Conservation (phyloP, 2,797 vertebrate genomes). For the Phrynocephalus vlangalii region DNA sequence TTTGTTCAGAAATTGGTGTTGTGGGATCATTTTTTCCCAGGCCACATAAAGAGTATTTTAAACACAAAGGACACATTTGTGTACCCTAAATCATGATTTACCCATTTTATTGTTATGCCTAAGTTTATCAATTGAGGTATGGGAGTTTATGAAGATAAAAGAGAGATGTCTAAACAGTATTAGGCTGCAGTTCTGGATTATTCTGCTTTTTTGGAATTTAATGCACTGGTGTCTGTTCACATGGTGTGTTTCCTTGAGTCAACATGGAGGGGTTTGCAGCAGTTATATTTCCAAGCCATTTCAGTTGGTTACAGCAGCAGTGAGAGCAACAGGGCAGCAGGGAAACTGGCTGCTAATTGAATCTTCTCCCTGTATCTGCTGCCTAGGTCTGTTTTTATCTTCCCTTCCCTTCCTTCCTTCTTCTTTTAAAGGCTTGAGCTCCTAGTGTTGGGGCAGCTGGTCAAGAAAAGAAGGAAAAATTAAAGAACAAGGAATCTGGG, state of each 20-base stretch:
- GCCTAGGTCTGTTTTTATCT: too few species aligned
- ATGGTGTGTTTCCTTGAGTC: neutral
- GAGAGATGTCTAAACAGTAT: neutral
- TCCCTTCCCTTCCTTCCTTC: too few species aligned
- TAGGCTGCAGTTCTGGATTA: neutral
- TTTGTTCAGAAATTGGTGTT: constrained; percentile 50
- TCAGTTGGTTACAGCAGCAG: too few species aligned
- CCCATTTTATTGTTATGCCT: neutral
- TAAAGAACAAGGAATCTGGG: too few species aligned
- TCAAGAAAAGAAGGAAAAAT: too few species aligned
- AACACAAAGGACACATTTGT: constrained; percentile 35
- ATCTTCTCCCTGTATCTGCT: too few species aligned
- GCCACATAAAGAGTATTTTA: constrained; percentile 53
- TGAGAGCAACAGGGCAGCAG: too few species aligned
- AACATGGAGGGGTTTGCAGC: too few species aligned
- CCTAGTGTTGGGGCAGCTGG: too few species aligned
- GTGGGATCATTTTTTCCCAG: constrained; percentile 32
- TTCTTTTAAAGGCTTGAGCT: too few species aligned
- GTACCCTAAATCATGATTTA: constrained; percentile 34
- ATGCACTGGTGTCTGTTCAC: neutral
- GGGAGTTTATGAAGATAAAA: neutral
- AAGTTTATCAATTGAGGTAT: neutral
- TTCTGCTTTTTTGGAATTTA: neutral
- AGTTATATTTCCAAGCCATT: neutral
- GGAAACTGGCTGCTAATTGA: neutral